Evolutionary conservation across 92 coral and sea anemone genomes (phyloP), one percentile per base, ranked within the genome.

Genomic region (Umimayanthus kanabou): DNA sequence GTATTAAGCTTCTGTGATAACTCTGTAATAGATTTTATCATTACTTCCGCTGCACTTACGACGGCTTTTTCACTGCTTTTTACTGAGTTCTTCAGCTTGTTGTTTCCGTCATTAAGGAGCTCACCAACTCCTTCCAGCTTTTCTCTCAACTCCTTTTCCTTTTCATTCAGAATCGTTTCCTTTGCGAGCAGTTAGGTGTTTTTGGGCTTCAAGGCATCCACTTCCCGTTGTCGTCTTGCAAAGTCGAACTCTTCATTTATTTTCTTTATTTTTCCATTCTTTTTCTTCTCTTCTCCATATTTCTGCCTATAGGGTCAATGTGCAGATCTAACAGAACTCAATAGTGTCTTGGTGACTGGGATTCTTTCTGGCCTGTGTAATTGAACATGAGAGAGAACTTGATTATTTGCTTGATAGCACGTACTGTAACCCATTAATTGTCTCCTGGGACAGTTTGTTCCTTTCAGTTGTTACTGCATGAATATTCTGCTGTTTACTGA

Each of bases 121-220:
- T 76, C 57, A 16, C 81, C 89, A 86, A 76, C 89, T 30, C 76
- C 89, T 23, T 13, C 40, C 28, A 55, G 89, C 50, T 86, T 86
- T 45, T 77, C 76, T 77, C 82, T 55, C 26, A 85, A 5, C 58
- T 40, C 53, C n/a, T 11, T 86, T 77, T 86, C 89, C 55, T 64
- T 25, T 37, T 86, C 73, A 76, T 55, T 55, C 29, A 86, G 40
- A 76, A 76, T 20, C 45, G 47, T 75, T 76, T 76, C 89, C 33
- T 76, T 86, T 86, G 61, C 90, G 45, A 26, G 81, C 53, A 88
- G 90, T 70, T 74, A 80, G 13, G 73, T 25, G 43, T 55, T 73
- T 88, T 81, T n/a, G 72, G 64, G 82, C 75, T 80, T 80, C 73
- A 79, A 80, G 66, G 90, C 75, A 70, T 80, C 85, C 80, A 71